These are phyloP conservation scores for Tillus elongatus DNA, from an alignment of 2,888 invertebrate species.

Conservation along the genomic window DNA sequence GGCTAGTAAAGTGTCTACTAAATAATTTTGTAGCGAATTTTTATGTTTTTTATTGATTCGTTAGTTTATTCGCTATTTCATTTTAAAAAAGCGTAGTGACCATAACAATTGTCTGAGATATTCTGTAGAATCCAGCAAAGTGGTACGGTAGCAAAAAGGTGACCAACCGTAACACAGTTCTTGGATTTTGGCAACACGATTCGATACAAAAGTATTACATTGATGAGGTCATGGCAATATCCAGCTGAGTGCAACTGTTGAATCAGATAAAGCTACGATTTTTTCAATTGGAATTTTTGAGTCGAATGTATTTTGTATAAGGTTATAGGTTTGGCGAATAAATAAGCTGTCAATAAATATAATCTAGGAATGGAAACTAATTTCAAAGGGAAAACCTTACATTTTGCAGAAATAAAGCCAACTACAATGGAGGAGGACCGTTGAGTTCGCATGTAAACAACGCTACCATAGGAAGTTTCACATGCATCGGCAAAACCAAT, in stretches of 20 bases:
- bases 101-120: too few species aligned
- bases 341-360: slow-evolving; percentile 5
- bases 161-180: slow-evolving; percentile 1
- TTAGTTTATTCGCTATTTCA: too few species aligned
- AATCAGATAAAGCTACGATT: slow-evolving; percentile 8
- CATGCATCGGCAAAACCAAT: slow-evolving; percentile 10
- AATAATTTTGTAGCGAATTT: too few species aligned
- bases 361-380: slow-evolving; percentile 1
- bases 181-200: slow-evolving; percentile 9
- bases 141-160: slow-evolving; percentile 5
- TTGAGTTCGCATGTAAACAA: slow-evolving; percentile 4
- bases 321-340: slow-evolving; percentile 2
- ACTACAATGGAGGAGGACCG: background rate
- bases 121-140: too few species aligned
- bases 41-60: too few species aligned
- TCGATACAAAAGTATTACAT: slow-evolving; percentile 8
- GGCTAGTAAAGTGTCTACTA: too few species aligned
- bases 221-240: slow-evolving; percentile 4
- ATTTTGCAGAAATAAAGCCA: slow-evolving; percentile 4
- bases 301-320: slow-evolving; percentile 5
- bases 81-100: too few species aligned
- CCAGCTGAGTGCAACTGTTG: slow-evolving; percentile 1
- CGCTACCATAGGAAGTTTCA: slow-evolving; percentile 7
- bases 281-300: slow-evolving; percentile 5
- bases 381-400: slow-evolving; percentile 5